phyloP scores from a whole-genome alignment of 1,140 invertebrate genomes.

The Meteorus sp. region DNA sequence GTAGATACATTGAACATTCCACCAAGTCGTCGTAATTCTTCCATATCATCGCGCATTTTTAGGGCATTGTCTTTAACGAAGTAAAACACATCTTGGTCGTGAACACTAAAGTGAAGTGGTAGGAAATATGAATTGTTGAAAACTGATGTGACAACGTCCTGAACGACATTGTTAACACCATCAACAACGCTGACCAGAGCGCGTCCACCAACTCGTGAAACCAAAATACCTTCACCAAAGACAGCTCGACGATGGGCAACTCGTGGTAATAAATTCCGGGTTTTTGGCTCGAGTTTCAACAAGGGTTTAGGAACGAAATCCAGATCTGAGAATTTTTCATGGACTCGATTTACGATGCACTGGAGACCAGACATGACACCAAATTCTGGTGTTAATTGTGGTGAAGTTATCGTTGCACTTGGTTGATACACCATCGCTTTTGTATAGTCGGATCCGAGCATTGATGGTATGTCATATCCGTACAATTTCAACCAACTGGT shows the following conservation, averaged over 20 bases:
- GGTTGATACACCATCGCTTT: conserved; percentile 76
- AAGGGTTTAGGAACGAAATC: conserved; percentile 81
- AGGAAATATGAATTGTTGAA: conserved; percentile 92
- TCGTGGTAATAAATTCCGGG: conserved; percentile 73
- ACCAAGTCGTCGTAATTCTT: conserved; percentile 80
- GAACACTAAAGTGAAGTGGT: conserved; percentile 89
- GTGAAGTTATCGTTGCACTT: conserved; percentile 73
- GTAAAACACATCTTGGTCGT: conserved; percentile 92
- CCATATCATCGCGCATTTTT: conserved; percentile 86
- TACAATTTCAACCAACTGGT: conserved; percentile 84
- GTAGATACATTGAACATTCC: conserved; percentile 93
- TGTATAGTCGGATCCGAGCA: conserved; percentile 81
- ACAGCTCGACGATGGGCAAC: conserved; percentile 82
- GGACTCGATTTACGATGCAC: conserved; percentile 81
- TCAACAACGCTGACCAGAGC: conserved; percentile 84
- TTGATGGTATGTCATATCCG: conserved; percentile 82
- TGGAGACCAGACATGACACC: conserved; percentile 85
- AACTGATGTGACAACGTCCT: conserved; percentile 89
- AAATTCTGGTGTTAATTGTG: conserved; percentile 78
- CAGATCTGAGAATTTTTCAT: conserved; percentile 78
- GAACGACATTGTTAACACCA: conserved; percentile 82
- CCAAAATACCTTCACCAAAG: conserved; percentile 87
- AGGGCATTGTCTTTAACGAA: conserved; percentile 91
- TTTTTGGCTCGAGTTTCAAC: conserved; percentile 80
- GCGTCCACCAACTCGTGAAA: conserved; percentile 78